A percentile compares a stretch with the other conserved stretches of the same genome.
Conservation (phyloP, 2,113 vertebrate species). For the Tyto alba region DNA sequence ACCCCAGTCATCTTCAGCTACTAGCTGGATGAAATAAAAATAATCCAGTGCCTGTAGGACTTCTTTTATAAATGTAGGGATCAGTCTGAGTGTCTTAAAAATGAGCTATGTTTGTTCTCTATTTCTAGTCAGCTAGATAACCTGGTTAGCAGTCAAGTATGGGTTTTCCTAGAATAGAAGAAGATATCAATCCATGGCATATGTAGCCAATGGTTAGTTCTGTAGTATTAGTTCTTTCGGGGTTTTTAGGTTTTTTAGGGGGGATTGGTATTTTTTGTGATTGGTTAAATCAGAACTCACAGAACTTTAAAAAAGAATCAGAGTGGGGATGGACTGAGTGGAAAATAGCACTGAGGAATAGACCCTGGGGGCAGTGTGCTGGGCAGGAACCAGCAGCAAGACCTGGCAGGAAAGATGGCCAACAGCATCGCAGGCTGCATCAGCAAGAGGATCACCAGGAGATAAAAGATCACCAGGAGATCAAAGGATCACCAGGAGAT, state of each 20-base stretch:
- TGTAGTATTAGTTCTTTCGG: neutral
- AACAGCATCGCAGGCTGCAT: neutral
- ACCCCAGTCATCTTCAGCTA: neutral
- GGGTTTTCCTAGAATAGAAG: neutral
- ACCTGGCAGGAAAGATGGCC: neutral
- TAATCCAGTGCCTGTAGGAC: neutral
- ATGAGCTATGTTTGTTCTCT: neutral
- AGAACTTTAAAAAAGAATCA: neutral
- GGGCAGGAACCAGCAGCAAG: neutral
- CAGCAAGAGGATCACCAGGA: neutral
- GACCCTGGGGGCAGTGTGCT: fast-evolving
- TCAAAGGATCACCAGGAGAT: neutral
- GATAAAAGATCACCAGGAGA: neutral
- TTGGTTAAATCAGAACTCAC: neutral
- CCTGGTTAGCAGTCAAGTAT: neutral
- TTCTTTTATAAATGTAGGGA: neutral
- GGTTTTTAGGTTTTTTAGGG: fast-evolving
- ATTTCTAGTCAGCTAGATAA: neutral
- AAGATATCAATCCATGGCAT: neutral
- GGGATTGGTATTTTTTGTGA: neutral
- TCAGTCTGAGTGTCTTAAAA: neutral
- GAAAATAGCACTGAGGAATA: neutral
- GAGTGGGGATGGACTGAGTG: neutral
- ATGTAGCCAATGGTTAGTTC: neutral
- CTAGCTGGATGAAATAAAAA: neutral